Evolutionary conservation across 2,888 invertebrate species (phyloP), one percentile per base, ranked within the genome.

Genomic region (Ischnus inquisitorius): DNA sequence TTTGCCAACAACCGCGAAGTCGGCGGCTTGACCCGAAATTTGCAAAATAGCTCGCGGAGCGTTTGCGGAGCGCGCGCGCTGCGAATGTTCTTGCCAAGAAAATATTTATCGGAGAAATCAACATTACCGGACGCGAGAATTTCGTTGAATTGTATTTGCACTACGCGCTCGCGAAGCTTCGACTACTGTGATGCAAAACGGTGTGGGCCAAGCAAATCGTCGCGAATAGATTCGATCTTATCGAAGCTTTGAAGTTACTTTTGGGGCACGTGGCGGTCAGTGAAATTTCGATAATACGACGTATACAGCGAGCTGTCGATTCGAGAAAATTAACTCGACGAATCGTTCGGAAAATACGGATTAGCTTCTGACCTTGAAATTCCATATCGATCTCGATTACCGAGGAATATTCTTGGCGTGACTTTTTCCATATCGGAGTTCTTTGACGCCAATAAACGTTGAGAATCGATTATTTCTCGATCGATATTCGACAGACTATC

Each of bases 401-500:
- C n/a, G n/a, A n/a, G n/a, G n/a, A n/a, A n/a, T n/a, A n/a, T n/a
- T n/a, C n/a, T n/a, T n/a, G n/a, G n/a, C n/a, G n/a, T n/a, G n/a
- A n/a, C n/a, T n/a, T n/a, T n/a, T n/a, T n/a, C n/a, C n/a, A n/a
- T n/a, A n/a, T n/a, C n/a, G n/a, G n/a, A n/a, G n/a, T n/a, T n/a
- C n/a, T n/a, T n/a, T n/a, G n/a, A n/a, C n/a, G n/a, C n/a, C n/a
- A n/a, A n/a, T n/a, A n/a, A n/a, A n/a, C n/a, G n/a, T n/a, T n/a
- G n/a, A n/a, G n/a, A n/a, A n/a, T n/a, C n/a, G n/a, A n/a, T n/a
- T n/a, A n/a, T n/a, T n/a, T n/a, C n/a, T n/a, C n/a, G 12, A 57
- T 57, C 22, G 57, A 57, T 57, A 25, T n/a, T n/a, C n/a, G n/a
- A n/a, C n/a, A n/a, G n/a, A n/a, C 22, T 22, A 25, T 57, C 57